A percentile compares a stretch with the other conserved stretches of the same genome.
These are phyloP conservation scores for Nephrotoma appendiculata DNA, from an alignment of 2,888 invertebrate species.

Conservation along the genomic window DNA sequence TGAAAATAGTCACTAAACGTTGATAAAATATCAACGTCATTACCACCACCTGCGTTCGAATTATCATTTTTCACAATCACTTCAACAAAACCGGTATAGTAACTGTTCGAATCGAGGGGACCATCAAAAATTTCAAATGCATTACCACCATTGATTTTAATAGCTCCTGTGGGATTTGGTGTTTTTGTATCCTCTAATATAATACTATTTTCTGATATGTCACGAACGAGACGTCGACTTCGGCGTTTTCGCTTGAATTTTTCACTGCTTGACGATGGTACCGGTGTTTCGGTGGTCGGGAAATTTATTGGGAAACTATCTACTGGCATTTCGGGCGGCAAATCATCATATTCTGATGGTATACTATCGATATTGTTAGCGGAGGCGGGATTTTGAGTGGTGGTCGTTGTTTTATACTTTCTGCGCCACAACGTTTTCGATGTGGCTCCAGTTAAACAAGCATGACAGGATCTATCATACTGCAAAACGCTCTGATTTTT, in stretches of 20 bases:
- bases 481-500: neutral
- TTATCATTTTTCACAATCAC: slow-evolving; percentile 35
- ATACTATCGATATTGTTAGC: neutral
- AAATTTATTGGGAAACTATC: slow-evolving; percentile 9
- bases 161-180: slow-evolving; percentile 6
- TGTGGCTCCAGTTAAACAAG: neutral
- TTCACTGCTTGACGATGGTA: neutral
- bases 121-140: slow-evolving; percentile 49
- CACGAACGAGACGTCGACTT: neutral
- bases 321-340: slow-evolving; percentile 11
- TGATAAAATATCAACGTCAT: slow-evolving; percentile 35
- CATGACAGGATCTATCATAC: neutral
- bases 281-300: slow-evolving; percentile 14
- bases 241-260: neutral
- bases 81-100: slow-evolving; percentile 77
- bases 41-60: slow-evolving; percentile 33
- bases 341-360: slow-evolving; percentile 11
- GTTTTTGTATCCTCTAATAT: neutral
- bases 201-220: neutral
- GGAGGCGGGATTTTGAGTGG: neutral
- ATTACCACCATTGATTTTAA: slow-evolving; percentile 16
- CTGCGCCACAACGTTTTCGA: slow-evolving; percentile 9
- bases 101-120: slow-evolving; percentile 54
- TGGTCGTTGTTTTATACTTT: neutral
- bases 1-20: slow-evolving; percentile 65